These are phyloP conservation scores for Urocolius indicus DNA, from an alignment of 2,113 vertebrate genomes.

Conservation along the genomic window DNA sequence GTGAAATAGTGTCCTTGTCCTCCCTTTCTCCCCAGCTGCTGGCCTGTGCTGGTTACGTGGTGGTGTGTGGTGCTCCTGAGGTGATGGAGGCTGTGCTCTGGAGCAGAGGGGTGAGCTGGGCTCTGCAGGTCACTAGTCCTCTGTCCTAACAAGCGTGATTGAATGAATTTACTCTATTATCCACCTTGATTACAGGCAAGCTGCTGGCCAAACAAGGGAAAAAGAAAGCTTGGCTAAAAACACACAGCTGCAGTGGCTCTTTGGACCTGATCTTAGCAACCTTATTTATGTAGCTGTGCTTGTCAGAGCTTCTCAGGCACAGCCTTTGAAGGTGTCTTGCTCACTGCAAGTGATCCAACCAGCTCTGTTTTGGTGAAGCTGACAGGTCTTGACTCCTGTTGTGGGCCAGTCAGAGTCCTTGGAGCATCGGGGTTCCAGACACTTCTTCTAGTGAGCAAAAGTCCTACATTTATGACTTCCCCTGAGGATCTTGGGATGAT, in stretches of 20 bases:
- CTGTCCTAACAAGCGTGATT: background rate
- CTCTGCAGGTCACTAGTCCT: background rate
- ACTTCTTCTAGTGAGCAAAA: background rate
- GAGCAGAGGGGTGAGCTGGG: background rate
- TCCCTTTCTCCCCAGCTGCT: background rate
- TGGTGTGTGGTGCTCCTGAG: background rate
- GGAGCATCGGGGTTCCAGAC: background rate
- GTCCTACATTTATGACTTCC: background rate
- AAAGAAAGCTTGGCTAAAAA: background rate
- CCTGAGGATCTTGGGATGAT: background rate
- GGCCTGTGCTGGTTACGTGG: background rate
- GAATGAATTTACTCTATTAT: constrained; percentile 4
- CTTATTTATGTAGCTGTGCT: background rate
- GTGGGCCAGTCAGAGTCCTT: background rate
- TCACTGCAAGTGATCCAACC: background rate
- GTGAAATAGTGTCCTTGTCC: background rate
- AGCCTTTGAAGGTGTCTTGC: background rate
- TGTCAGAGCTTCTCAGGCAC: background rate
- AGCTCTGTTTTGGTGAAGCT: background rate
- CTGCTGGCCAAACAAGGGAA: constrained; percentile 12
- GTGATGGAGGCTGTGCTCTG: background rate
- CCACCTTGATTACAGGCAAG: background rate
- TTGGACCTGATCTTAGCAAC: background rate
- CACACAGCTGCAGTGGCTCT: background rate
- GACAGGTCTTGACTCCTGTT: background rate